Conservation (phyloP, 1,140 invertebrate species). For the Tribolium madens region DNA sequence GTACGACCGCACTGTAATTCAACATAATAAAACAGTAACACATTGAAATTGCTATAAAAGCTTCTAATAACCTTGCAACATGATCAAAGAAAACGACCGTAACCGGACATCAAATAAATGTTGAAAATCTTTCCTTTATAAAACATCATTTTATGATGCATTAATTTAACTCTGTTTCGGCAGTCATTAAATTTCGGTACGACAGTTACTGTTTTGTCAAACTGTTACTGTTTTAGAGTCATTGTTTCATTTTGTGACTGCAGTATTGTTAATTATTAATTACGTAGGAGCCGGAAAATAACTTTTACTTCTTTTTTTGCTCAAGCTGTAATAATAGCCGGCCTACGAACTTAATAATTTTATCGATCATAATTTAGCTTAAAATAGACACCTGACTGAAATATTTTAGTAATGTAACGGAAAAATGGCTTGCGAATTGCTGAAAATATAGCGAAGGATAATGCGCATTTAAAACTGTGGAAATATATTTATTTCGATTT, state of each 20-base stretch:
- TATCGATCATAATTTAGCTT: constrained; percentile 2
- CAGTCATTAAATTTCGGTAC: constrained; percentile 10
- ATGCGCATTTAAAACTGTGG: not conserved
- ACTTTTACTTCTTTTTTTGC: not conserved
- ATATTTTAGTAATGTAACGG: not conserved
- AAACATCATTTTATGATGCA: constrained; percentile 25
- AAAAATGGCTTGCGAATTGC: not conserved
- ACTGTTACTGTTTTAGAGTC: constrained; percentile 4
- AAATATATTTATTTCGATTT: not conserved
- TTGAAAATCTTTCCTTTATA: constrained; percentile 7
- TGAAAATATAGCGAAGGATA: not conserved
- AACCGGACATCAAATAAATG: constrained; percentile 10
- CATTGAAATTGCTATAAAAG: not conserved
- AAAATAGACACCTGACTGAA: constrained; percentile 12
- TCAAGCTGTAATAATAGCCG: constrained; percentile 12
- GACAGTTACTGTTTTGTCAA: not conserved
- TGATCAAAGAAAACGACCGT: constrained; percentile 20
- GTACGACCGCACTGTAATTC: constrained; percentile 15
- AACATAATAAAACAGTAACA: constrained; percentile 10
- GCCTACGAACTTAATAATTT: constrained; percentile 13
- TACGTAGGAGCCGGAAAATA: constrained; percentile 6
- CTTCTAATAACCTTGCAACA: not conserved
- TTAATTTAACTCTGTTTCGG: constrained; percentile 17
- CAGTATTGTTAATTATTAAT: constrained; percentile 14
- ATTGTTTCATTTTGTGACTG: not conserved